Evolutionary conservation across 2,113 vertebrate genomes (phyloP), one percentile per base, ranked within the genome.

Genomic region (Peromyscus maniculatus): DNA sequence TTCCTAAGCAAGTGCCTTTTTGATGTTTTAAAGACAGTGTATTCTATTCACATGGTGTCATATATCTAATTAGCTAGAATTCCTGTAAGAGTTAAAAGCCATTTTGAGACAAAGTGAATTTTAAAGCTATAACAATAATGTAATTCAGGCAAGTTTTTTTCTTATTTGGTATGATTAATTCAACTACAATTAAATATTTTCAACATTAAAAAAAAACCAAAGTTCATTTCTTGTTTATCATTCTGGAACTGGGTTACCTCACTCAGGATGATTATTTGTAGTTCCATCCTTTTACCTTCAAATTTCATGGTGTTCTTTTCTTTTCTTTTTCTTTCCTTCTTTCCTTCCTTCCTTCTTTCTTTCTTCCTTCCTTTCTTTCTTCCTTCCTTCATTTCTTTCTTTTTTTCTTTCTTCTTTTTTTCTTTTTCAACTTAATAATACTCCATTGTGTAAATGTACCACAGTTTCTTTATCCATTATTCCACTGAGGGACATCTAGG

Each of bases 1-100:
- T 97, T 93, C 26, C 55, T 36, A 93, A 95, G 83, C 33, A 96
- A 96, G 87, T 92, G 24, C 22, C 39, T 91, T 88, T 96, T 28
- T 36, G 43, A 95, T 87, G 43, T 95, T 83, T 95, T 28, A 89
- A 96, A 96, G 83, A 82, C 69, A 95, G 19, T 77, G 71, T 62
- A n/a, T 91, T 89, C 36, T 89, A 86, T 91, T 95, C 87, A 89
- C 26, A 74, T 55, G 26, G 31, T 91, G 12, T 82, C 77, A 83
- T 79, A 93, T 96, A 80, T 96, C 28, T 83, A 96, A 91, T 74
- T 92, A 88, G 86, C 26, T 94, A 19, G 86, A 93, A 82, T 0
- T n/a, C 36, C 12, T 96, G 15, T 83, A 93, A 92, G 92, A 93
- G 31, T 28, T 22, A 66, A 62, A 75, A 75, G 39, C 0, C 1